A percentile compares a stretch with the other conserved stretches of the same genome.
Evolutionary conservation across 2,888 invertebrate species (phyloP).

Genomic region (Clusia tigrina): DNA sequence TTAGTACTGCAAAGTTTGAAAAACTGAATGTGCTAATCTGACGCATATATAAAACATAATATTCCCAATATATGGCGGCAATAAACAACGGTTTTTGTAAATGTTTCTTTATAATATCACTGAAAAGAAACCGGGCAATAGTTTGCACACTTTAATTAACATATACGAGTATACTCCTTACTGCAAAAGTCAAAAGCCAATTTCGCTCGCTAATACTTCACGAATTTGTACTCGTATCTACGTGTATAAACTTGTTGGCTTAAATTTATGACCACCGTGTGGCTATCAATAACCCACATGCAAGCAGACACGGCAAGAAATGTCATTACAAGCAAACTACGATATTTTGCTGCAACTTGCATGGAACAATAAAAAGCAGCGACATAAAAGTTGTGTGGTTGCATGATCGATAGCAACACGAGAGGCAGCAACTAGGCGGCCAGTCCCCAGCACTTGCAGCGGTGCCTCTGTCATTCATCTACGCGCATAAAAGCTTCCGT

Average conservation of each 20-base stretch:
- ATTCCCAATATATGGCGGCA: no score
- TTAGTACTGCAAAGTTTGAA: no score
- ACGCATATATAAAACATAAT: no score
- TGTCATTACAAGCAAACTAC: not conserved
- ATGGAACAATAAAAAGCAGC: not conserved
- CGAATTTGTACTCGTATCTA: not conserved
- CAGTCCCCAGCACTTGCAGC: no score
- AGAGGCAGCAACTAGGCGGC: no score
- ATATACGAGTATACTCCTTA: not conserved
- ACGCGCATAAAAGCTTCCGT: conserved; percentile 1
- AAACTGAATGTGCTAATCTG: no score
- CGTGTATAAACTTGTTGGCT: conserved; percentile 9
- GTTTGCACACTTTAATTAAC: no score
- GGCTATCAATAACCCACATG: not conserved
- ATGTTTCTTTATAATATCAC: no score
- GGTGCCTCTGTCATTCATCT: conserved; percentile 5
- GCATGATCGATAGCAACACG: no score
- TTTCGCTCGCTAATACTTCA: not conserved
- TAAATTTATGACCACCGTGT: not conserved
- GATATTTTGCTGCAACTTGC: no score
- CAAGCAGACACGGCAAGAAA: not conserved
- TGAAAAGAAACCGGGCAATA: no score
- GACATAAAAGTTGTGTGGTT: not conserved
- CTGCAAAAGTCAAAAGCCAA: not conserved
- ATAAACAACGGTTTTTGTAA: no score